Conservation (phyloP, 2,888 invertebrate species). For the Dryadula phaetusa region DNA sequence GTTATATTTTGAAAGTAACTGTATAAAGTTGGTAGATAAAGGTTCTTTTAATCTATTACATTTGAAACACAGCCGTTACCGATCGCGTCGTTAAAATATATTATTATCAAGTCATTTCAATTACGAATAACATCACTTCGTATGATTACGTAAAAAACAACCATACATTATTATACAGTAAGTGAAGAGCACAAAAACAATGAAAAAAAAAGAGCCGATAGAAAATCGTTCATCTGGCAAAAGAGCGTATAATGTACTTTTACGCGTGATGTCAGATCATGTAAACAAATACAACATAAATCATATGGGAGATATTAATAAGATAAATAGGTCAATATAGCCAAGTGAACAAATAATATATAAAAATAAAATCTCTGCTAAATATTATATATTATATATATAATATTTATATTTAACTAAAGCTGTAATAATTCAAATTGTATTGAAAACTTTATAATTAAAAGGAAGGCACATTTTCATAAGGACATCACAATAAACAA, state of each 20-base stretch:
- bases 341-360: not conserved
- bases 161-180: not conserved
- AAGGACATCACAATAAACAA: slow-evolving; percentile 12
- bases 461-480: not conserved
- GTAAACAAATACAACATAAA: slow-evolving; percentile 24
- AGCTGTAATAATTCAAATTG: too few species aligned
- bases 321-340: slow-evolving; percentile 14
- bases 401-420: too few species aligned
- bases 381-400: too few species aligned
- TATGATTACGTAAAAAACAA: not conserved
- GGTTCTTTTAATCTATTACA: too few species aligned
- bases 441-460: too few species aligned
- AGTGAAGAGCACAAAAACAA: slow-evolving; percentile 26
- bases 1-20: too few species aligned
- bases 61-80: not conserved
- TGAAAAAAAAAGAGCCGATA: slow-evolving; percentile 31
- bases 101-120: not conserved
- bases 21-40: too few species aligned
- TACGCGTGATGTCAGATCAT: slow-evolving; percentile 34
- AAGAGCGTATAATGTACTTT: slow-evolving; percentile 33
- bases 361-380: too few species aligned
- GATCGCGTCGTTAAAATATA: not conserved
- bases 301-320: slow-evolving; percentile 6
- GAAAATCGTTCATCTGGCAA: slow-evolving; percentile 35
- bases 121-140: not conserved